Evolutionary conservation across 2,888 invertebrate genomes (phyloP), one percentile per base, ranked within the genome.

Genomic region (Dicranocentrus wangi): DNA sequence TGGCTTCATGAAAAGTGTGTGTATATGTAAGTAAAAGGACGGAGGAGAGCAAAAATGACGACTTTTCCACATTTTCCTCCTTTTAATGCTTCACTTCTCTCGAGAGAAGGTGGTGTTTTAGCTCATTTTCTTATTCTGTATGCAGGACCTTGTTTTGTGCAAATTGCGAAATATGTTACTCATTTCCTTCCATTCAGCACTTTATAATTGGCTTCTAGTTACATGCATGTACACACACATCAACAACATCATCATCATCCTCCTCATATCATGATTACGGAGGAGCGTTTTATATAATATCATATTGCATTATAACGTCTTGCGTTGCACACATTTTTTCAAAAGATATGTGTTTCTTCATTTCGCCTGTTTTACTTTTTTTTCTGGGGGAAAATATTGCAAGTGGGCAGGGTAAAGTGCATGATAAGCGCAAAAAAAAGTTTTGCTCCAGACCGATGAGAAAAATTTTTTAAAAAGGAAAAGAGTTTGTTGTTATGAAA

Each of bases 91-190:
- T 25, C 60, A 2, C 7, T 13, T 58, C 58, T 10, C 28, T 43
- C 21, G 58, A 17, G 63, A n/a, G n/a, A n/a, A n/a, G n/a, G 5
- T 28, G 25, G 32, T 19, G 19, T 8, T 55, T 28, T n/a, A 53
- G 23, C 53, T 19, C n/a, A 13, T n/a, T 43, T 53, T 23, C 43
- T 60, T 17, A 51, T 61, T 77, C 17, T 51, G 77, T 77, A 77
- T 77, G 68, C 76, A 68, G 28, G 10, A 68, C 76, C 68, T 66
- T 55, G 28, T 42, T n/a, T 43, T 47, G 69, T 77, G 77, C 77
- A 77, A 77, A 77, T 77, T 77, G 77, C 61, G 68, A 68, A 77
- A 69, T 68, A 65, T 76, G 66, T 60, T 60, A 19, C 60, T 60
- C 68, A 43, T 68, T 60, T 58, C 68, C 76, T 58, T 39, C 68